A percentile compares a stretch with the other conserved stretches of the same genome.
Conservation (phyloP, 2,888 invertebrate species). For the Cantharis rufa region DNA sequence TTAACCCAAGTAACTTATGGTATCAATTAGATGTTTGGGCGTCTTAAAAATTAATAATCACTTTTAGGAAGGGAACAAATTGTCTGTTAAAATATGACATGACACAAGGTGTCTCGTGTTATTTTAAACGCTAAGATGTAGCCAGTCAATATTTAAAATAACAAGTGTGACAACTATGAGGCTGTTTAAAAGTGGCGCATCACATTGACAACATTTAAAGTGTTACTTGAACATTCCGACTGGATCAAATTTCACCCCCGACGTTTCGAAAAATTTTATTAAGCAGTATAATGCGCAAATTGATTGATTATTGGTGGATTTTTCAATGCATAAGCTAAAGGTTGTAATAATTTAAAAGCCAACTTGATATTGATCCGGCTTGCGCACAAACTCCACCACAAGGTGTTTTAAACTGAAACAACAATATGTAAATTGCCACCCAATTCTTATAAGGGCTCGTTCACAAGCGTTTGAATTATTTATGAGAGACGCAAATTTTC, state of each 20-base stretch:
- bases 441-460: slow-evolving; percentile 51
- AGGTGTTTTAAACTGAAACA: slow-evolving; percentile 41
- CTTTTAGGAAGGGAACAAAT: slow-evolving; percentile 3
- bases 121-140: slow-evolving; percentile 15
- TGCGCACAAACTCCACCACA: slow-evolving; percentile 48
- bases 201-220: slow-evolving; percentile 17
- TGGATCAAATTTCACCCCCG: slow-evolving; percentile 19
- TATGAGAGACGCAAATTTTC: slow-evolving; percentile 5
- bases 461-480: slow-evolving; percentile 20
- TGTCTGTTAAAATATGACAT: neutral
- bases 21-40: neutral
- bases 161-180: slow-evolving; percentile 25
- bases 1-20: neutral
- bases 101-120: slow-evolving; percentile 24
- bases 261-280: neutral
- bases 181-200: slow-evolving; percentile 22
- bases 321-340: slow-evolving; percentile 9
- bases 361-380: slow-evolving; percentile 51
- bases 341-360: slow-evolving; percentile 35
- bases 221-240: slow-evolving; percentile 18
- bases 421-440: slow-evolving; percentile 55
- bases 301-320: neutral
- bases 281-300: neutral
- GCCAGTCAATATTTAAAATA: slow-evolving; percentile 23
- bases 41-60: neutral